Evolutionary conservation across 2,888 invertebrate genomes (phyloP), one percentile per base, ranked within the genome.

Genomic region (Cerastis leucographa): DNA sequence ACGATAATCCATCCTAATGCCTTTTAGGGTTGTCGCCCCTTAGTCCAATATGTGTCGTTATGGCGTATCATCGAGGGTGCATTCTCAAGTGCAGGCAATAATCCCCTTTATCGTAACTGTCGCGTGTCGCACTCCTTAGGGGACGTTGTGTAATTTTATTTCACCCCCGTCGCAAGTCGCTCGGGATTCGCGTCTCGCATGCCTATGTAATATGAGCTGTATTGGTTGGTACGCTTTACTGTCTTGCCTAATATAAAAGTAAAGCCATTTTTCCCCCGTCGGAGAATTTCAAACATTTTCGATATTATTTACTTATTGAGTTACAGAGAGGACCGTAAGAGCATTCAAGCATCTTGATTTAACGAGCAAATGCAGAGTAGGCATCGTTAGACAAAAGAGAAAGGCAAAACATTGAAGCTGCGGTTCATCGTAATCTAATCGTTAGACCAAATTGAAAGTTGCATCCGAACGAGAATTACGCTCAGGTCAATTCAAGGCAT

Each of bases 31-130:
- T 91, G 91, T 90, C 93, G 92, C 93, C 93, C 94, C 92, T 88
- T 91, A 90, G 80, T 92, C 90, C 93, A 91, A 94, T 93, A 93
- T 93, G 83, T 88, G 89, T 87, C 88, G 88, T 88, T 87, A 94
- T 94, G 90, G 75, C 69, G 76, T 80, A 86, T 80, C 84, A 71
- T 80, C 40, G 87, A 80, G 95, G 95, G 96, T 96, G 95, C 95
- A 95, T 94, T 93, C 92, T 93, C 89, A 91, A 95, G 94, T 94
- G 94, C 92, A 93, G 90, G 91, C 93, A 95, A 93, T 95, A 96
- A 96, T 96, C 94, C 94, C 92, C 90, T 93, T 90, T 92, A 94
- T 92, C 93, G 92, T 92, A 93, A 92, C 92, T 87, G 94, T 94
- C 93, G 94, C 93, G 93, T 94, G 93, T 90, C 89, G 87, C 82